phyloP scores from a whole-genome alignment of 2,797 vertebrate species.

The Pelochelys cantorii region DNA sequence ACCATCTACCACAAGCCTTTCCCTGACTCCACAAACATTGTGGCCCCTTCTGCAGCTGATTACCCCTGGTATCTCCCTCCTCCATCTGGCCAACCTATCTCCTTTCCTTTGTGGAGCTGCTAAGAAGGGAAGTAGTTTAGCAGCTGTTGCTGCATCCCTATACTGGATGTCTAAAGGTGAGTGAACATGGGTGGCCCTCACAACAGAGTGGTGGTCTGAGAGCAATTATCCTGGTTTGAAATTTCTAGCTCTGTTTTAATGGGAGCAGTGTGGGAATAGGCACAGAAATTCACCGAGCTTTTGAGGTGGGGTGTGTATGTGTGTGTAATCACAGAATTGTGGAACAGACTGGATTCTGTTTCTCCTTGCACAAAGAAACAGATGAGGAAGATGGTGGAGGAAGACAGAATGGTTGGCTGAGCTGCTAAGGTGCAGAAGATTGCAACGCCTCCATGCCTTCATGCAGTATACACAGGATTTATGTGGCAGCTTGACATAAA shows the following conservation, averaged over 20 bases:
- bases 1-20: not conserved
- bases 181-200: not conserved
- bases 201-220: too few relatives aligned
- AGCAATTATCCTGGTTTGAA: not conserved
- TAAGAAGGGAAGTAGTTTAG: not conserved
- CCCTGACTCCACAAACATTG: not conserved
- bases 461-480: not conserved
- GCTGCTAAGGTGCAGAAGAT: not conserved
- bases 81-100: not conserved
- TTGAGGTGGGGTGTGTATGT: not conserved
- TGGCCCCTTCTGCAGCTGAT: not conserved
- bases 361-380: conserved; percentile 14
- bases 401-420: not conserved
- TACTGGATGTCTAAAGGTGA: conserved; percentile 13
- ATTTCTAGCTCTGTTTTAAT: not conserved
- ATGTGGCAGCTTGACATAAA: conserved; percentile 21
- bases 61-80: not conserved
- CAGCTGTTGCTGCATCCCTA: not conserved
- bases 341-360: not conserved
- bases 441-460: not conserved
- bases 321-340: not conserved
- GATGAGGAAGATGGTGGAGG: not conserved
- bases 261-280: not conserved
- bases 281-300: not conserved
- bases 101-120: not conserved